Percentiles rank a stretch among this genome's conserved stretches.
These are phyloP conservation scores for Tachysurus vachellii DNA, from an alignment of 2,113 vertebrate genomes.

Conservation along the genomic window DNA sequence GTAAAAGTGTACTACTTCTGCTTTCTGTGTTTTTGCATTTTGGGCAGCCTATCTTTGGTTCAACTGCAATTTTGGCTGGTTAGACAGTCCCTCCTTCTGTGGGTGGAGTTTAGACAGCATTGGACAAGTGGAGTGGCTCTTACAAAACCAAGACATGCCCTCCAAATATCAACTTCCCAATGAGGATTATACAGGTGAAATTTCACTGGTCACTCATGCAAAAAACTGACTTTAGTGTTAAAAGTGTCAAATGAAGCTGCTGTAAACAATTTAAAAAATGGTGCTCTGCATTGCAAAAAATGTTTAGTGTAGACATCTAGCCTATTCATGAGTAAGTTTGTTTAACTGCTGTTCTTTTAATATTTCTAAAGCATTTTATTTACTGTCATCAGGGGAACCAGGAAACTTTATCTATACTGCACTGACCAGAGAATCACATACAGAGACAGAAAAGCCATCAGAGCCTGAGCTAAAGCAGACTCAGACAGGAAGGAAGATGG, in stretches of 20 bases:
- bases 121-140: conserved; percentile 82
- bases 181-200: conserved; percentile 87
- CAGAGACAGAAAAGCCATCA: conserved; percentile 45
- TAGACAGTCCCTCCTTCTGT: conserved; percentile 82
- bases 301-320: neutral
- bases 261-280: neutral
- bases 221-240: neutral
- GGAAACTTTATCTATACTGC: conserved; percentile 92
- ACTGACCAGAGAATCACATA: conserved; percentile 61
- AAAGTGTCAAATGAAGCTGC: neutral
- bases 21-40: neutral
- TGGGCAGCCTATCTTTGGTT: conserved; percentile 78
- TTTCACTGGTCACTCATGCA: neutral
- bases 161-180: conserved; percentile 77
- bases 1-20: neutral
- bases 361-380: conserved; percentile 2
- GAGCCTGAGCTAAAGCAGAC: neutral
- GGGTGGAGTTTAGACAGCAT: conserved; percentile 84
- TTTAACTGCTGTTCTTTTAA: neutral
- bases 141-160: conserved; percentile 63
- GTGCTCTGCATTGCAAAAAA: neutral
- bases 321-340: neutral
- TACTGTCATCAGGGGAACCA: conserved; percentile 73
- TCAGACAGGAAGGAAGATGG: neutral
- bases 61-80: conserved; percentile 91